Base-by-base conservation (phyloP, 2,888 invertebrate genomes). In the Litoditis marina region DNA sequence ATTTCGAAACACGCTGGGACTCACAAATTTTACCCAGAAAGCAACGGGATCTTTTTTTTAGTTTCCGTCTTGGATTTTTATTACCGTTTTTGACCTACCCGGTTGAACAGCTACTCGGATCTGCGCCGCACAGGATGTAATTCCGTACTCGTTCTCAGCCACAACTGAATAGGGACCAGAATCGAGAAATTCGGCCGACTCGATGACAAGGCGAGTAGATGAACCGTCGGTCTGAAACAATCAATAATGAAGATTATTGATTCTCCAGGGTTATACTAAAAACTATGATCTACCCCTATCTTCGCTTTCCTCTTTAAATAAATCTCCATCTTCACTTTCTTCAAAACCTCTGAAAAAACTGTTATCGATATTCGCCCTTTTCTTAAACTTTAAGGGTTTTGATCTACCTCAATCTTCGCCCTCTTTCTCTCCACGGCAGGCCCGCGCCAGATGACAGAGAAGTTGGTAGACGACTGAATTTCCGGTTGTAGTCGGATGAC, bases 121-220 rank as follows among this genome's bases (percentile, higher is more conserved):
- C 49, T 69, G 59, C 11, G 68, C 66, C 0, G 66, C 68, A 1
- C 56, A 52, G 1, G 68, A 66, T 3, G 68, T 66, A 13, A 67
- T 59, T 28, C 73, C 73, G 39, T 65, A 66, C 22, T 57, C 47
- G 47, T 73, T 73, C 28, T 60, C 60, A 1, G 71, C 73, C 19
- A 73, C 68, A 2, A 68, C 61, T 3, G 73, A 71, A 50, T 73
- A 73, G 1, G 68, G 65, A 4, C 73, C 73, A 16, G 66, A 56
- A 44, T 73, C 71, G 34, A 42, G 44, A 27, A 55, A 42, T 6
- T 46, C 25, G 5, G 63, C 62, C 2, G 63, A 52, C 8, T 60
- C 56, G 39, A 73, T 68, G 2, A 68, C 16, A 27, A 73, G 44
- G 16, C 69, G 55, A 32, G 64, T 67, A 22, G 58, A 59, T n/a